Percentiles rank a stretch among this genome's conserved stretches.
These are phyloP conservation scores for Endomychus coccineus DNA, from an alignment of 2,888 invertebrate species.

Conservation along the genomic window DNA sequence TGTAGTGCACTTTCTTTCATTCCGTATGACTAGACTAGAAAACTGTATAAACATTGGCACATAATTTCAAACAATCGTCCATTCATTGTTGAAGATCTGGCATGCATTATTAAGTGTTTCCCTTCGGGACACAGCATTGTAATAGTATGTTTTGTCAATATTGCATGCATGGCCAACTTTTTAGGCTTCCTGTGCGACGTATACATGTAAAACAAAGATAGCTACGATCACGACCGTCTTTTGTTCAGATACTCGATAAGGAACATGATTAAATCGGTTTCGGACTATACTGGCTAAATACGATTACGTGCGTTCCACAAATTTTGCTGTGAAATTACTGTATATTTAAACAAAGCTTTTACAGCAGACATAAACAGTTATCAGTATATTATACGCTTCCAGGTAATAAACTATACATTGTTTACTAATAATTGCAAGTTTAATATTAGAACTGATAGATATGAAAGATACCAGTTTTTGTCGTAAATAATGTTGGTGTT, in stretches of 20 bases:
- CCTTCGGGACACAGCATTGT: conserved; percentile 7
- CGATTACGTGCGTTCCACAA: conserved; percentile 11
- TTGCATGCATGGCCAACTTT: conserved; percentile 6
- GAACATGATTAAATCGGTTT: conserved; percentile 2
- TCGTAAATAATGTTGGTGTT: no score
- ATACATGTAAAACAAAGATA: conserved; percentile 2
- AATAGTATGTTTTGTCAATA: conserved; percentile 5
- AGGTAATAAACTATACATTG: no score
- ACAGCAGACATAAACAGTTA: no score
- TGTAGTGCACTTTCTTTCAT: no score
- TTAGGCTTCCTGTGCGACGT: conserved; percentile 5
- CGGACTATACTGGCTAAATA: conserved; percentile 3
- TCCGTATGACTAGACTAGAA: no score
- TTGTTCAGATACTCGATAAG: conserved; percentile 7
- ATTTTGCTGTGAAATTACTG: conserved; percentile 12
- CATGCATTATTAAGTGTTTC: conserved; percentile 15
- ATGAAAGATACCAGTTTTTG: no score
- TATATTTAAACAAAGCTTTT: conserved; percentile 13
- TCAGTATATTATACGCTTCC: no score
- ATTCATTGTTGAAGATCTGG: conserved; percentile 11
- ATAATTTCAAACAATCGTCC: conserved; percentile 8
- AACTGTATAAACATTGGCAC: no score
- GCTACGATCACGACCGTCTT: conserved; percentile 5
- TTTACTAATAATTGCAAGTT: no score
- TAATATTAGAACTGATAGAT: no score